A percentile compares a stretch with the other conserved stretches of the same genome.
Evolutionary conservation across 1,140 invertebrate species (phyloP).

Genomic region (Magallana gigas): DNA sequence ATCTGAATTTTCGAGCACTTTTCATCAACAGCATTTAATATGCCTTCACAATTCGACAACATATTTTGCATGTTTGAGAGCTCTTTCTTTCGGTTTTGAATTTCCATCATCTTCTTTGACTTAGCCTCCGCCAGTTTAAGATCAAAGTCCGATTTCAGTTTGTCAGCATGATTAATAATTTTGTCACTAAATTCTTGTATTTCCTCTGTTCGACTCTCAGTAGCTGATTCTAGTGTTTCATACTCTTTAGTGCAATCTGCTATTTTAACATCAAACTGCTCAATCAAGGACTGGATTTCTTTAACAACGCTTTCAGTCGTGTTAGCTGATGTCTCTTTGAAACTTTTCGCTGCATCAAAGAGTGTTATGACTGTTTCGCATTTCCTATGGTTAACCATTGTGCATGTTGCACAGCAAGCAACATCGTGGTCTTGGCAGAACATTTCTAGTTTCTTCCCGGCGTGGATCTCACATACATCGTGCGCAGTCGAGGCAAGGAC

Average conservation of each 20-base stretch:
- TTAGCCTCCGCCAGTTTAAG: neutral
- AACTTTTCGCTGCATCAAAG: conserved; percentile 22
- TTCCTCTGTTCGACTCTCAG: neutral
- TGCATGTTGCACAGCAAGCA: conserved; percentile 37
- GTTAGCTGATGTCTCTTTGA: neutral
- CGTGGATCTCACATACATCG: conserved; percentile 16
- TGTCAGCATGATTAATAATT: neutral
- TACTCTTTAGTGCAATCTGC: neutral
- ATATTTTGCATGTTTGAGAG: neutral
- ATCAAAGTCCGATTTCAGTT: neutral
- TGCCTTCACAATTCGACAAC: neutral
- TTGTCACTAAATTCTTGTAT: conserved; percentile 1
- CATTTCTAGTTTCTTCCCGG: conserved; percentile 28
- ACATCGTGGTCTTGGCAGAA: conserved; percentile 47
- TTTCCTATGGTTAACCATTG: conserved; percentile 38
- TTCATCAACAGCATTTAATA: neutral
- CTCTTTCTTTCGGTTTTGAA: neutral
- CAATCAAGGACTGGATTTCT: neutral
- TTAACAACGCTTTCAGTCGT: neutral
- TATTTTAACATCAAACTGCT: neutral
- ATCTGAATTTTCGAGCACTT: neutral
- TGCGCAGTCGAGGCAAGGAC: neutral
- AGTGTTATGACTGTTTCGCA: conserved; percentile 43
- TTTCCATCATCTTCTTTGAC: neutral
- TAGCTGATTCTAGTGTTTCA: neutral